A percentile compares a stretch with the other conserved stretches of the same genome.
These are phyloP conservation scores for Bos javanicus DNA, from an alignment of 2,113 vertebrate species.

Conservation along the genomic window DNA sequence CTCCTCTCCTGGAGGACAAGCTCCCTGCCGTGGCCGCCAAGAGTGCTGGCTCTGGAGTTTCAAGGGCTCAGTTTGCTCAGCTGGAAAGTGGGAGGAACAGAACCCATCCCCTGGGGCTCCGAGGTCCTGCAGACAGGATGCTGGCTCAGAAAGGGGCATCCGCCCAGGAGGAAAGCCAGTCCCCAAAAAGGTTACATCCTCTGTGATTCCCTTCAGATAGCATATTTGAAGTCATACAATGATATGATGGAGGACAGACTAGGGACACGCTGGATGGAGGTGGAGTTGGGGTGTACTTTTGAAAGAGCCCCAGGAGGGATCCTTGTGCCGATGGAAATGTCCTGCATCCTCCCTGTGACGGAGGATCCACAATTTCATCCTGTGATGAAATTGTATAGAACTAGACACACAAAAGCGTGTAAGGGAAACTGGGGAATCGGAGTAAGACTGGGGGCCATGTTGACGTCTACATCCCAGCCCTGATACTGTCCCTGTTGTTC, in stretches of 20 bases:
- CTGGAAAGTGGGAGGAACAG: background rate
- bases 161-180: background rate
- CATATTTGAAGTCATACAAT: background rate
- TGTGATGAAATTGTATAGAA: accelerated
- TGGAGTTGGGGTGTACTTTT: accelerated
- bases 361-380: background rate
- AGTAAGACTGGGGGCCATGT: accelerated
- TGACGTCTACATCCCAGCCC: accelerated
- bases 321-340: accelerated
- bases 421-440: background rate
- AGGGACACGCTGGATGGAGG: accelerated
- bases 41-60: background rate
- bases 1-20: background rate
- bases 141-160: background rate
- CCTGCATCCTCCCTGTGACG: background rate
- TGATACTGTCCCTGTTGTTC: background rate
- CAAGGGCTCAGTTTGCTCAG: background rate
- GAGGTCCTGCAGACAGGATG: background rate
- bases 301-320: background rate
- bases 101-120: accelerated
- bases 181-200: background rate
- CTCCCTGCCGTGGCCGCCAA: background rate
- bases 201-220: background rate
- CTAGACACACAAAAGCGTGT: accelerated
- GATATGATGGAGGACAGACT: background rate